Conservation (phyloP, 2,888 invertebrate species). For the Trissonchulus latispiculum region DNA sequence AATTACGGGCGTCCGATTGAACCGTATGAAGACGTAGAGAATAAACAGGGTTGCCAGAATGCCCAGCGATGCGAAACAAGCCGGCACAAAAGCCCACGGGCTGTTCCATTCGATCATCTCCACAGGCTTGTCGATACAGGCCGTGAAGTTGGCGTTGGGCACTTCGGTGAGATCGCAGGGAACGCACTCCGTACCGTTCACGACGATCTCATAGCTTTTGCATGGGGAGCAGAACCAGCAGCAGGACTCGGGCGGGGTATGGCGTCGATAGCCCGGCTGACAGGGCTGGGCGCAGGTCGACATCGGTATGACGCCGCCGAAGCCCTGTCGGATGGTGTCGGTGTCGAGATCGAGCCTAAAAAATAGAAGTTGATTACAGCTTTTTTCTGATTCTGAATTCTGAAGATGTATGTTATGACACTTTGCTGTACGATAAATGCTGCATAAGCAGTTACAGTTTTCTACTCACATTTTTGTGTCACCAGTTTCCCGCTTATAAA, state of each 20-base stretch:
- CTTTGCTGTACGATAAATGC: no score
- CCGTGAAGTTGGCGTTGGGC: constrained; percentile 56
- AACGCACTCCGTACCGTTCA: constrained; percentile 45
- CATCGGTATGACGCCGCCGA: constrained; percentile 48
- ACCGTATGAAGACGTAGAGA: constrained; percentile 57
- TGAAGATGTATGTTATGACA: no score
- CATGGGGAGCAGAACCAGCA: constrained; percentile 54
- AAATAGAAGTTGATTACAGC: no score
- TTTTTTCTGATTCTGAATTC: no score
- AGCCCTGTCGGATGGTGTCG: not conserved
- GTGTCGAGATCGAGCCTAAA: not conserved
- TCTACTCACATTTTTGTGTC: no score
- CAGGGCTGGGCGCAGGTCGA: constrained; percentile 59
- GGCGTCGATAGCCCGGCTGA: constrained; percentile 54
- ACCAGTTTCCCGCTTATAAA: no score
- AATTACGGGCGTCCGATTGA: constrained; percentile 58
- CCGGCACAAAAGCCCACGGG: constrained; percentile 59
- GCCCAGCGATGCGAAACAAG: constrained; percentile 51
- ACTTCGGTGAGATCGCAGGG: constrained; percentile 58
- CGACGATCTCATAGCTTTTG: constrained; percentile 33
- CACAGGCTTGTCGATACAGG: constrained; percentile 53
- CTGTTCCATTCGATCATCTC: constrained; percentile 56
- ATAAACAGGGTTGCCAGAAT: constrained; percentile 54
- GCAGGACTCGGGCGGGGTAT: constrained; percentile 37
- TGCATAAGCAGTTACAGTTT: no score